Evolutionary conservation across 2,888 invertebrate genomes (phyloP), one percentile per base, ranked within the genome.

Genomic region (Escarpia spicata): DNA sequence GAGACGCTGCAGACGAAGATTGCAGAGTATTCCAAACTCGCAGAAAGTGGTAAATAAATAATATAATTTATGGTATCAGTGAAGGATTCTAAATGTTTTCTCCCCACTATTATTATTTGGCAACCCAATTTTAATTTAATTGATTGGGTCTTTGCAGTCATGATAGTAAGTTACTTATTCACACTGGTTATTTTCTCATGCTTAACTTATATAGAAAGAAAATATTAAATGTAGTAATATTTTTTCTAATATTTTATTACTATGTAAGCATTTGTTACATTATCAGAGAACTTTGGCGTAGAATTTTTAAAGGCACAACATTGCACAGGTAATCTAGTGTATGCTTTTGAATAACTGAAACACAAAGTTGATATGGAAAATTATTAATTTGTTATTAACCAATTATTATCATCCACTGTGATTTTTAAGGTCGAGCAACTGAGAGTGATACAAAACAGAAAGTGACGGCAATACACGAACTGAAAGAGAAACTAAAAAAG

Each of bases 1-100:
- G 95, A 95, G 9, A 95, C 95, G n/a, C 94, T 96, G 9, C 95
- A 96, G 94, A 95, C 94, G 92, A 95, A 94, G 91, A 95, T 96
- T 92, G 94, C 95, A 8, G 96, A 96, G 91, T 96, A 96, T 93
- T 95, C 96, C 3, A 96, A 96, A 93, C 94, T 95, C 90, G 95
- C 96, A n/a, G 95, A 96, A 92, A 94, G 94, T 93, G 96, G 96
- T 96, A 92, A 89, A 93, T 92, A 37, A 37, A 9, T 4, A 92
- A n/a, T 26, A 6, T 31, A 92, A n/a, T 91, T 90, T 37, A 31
- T 90, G 91, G 31, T 31, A 44, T 91, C 91, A 43, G 8, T 91
- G 26, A 37, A 91, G 12, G 15, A 15, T 37, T n/a, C 2, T 4
- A n/a, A 19, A 31, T 12, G 91, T 3, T 91, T 43, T 91, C 37